A percentile compares a stretch with the other conserved stretches of the same genome.
phyloP scores from a whole-genome alignment of 2,888 invertebrate species.

The Arenicola marina region DNA sequence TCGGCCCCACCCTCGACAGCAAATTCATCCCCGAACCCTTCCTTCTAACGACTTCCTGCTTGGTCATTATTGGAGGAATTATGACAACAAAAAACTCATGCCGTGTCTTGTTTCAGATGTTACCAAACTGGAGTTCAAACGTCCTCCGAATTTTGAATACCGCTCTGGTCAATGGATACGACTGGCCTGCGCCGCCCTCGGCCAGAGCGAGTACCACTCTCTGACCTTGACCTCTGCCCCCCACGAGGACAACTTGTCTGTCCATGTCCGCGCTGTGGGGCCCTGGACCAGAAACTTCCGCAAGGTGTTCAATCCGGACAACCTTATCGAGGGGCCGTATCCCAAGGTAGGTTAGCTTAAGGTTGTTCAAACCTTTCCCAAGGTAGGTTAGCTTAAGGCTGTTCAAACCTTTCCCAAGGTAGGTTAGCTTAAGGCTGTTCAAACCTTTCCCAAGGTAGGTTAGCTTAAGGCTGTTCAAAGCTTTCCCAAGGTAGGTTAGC shows the following conservation, averaged over 20 bases:
- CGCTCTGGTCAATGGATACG: slow-evolving; percentile 71
- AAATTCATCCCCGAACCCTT: too few relatives aligned
- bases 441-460: too few relatives aligned
- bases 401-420: too few relatives aligned
- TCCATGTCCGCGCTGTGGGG: slow-evolving; percentile 57
- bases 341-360: slow-evolving; percentile 57
- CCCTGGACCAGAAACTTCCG: slow-evolving; percentile 60
- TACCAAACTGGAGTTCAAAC: slow-evolving; percentile 67
- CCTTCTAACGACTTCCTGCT: too few relatives aligned
- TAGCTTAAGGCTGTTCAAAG: too few relatives aligned
- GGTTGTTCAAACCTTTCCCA: too few relatives aligned
- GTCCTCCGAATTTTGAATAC: slow-evolving; percentile 68
- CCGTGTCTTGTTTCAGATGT: slow-evolving; percentile 67
- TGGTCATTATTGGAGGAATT: too few relatives aligned
- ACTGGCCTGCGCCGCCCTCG: slow-evolving; percentile 67
- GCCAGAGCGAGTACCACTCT: slow-evolving; percentile 62
- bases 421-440: too few relatives aligned
- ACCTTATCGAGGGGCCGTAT: slow-evolving; percentile 44
- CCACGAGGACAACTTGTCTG: slow-evolving; percentile 57
- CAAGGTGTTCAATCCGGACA: slow-evolving; percentile 45
- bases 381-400: too few relatives aligned
- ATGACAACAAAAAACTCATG: too few relatives aligned
- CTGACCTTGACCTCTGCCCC: slow-evolving; percentile 61
- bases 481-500: too few relatives aligned
- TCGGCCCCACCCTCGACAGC: too few relatives aligned